Percentiles rank a stretch among this genome's conserved stretches.
phyloP scores from a whole-genome alignment of 1,140 invertebrate species.

The Drosophila setifemur region DNA sequence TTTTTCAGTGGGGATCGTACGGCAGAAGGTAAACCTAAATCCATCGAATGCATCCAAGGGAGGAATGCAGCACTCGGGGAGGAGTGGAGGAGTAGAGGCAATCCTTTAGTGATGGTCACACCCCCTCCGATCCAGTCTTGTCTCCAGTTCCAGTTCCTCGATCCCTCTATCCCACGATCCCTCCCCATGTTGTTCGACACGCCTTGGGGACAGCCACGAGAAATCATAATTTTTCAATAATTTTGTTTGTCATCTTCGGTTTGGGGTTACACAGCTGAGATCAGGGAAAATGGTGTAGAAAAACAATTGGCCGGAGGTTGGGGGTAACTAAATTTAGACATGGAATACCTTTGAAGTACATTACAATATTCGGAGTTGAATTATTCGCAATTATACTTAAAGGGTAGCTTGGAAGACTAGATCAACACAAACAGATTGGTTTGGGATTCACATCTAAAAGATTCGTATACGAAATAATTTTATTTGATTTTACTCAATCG shows the following conservation, averaged over 20 bases:
- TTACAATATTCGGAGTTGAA: not conserved
- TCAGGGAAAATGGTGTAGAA: not conserved
- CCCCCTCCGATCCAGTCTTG: conserved; percentile 3
- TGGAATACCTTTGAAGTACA: not conserved
- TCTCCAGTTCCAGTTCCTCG: not conserved
- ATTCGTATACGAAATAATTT: too few species aligned
- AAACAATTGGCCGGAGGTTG: conserved; percentile 2
- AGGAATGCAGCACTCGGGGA: conserved; percentile 1
- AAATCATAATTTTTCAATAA: conserved; percentile 54
- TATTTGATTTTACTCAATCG: too few species aligned
- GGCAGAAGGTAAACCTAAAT: conserved; percentile 11
- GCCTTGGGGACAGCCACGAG: conserved; percentile 23
- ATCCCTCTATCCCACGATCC: not conserved
- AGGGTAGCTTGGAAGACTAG: too few species aligned
- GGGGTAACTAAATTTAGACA: conserved; percentile 2
- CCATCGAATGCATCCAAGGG: not conserved
- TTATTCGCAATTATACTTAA: not conserved
- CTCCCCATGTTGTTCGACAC: conserved; percentile 5
- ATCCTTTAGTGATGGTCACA: conserved; percentile 55
- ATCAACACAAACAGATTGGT: too few species aligned
- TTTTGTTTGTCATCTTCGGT: conserved; percentile 31
- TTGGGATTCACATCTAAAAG: too few species aligned
- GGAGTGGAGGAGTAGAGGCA: conserved; percentile 17
- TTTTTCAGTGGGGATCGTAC: conserved; percentile 1
- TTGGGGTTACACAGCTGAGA: conserved; percentile 25